Percentiles rank a stretch among this genome's conserved stretches.
These are phyloP conservation scores for Nematostella vectensis DNA, from an alignment of 92 coral and sea anemone genomes.

Conservation along the genomic window DNA sequence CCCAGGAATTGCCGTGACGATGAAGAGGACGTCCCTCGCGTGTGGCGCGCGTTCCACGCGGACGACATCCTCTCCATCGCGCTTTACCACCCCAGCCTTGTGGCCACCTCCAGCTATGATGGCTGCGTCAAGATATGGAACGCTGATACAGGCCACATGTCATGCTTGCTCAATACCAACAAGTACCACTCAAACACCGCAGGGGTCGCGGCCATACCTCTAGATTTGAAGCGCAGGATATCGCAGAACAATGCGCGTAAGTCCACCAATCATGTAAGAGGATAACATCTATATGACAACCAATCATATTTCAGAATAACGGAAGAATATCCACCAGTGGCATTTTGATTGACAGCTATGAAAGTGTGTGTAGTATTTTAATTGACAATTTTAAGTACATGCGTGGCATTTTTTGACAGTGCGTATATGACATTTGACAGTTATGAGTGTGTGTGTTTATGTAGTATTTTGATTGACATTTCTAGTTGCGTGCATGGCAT, in stretches of 20 bases:
- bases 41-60: conserved; percentile 82
- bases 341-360: no score
- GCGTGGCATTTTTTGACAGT: no score
- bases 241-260: conserved; percentile 63
- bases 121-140: conserved; percentile 95
- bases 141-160: conserved; percentile 79
- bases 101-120: conserved; percentile 93
- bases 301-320: no score
- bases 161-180: conserved; percentile 63
- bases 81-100: conserved; percentile 59
- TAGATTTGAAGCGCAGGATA: conserved; percentile 63
- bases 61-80: conserved; percentile 91
- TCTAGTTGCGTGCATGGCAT: no score
- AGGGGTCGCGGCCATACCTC: conserved; percentile 62
- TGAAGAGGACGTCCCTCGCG: conserved; percentile 85
- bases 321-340: no score
- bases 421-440: no score
- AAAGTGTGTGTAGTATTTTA: no score
- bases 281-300: no score
- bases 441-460: no score
- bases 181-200: conserved; percentile 35
- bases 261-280: no score
- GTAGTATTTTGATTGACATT: no score
- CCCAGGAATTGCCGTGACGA: conserved; percentile 73
- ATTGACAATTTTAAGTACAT: no score